Base-by-base conservation (phyloP, 2,797 vertebrate species). In the Fundulus diaphanus region DNA sequence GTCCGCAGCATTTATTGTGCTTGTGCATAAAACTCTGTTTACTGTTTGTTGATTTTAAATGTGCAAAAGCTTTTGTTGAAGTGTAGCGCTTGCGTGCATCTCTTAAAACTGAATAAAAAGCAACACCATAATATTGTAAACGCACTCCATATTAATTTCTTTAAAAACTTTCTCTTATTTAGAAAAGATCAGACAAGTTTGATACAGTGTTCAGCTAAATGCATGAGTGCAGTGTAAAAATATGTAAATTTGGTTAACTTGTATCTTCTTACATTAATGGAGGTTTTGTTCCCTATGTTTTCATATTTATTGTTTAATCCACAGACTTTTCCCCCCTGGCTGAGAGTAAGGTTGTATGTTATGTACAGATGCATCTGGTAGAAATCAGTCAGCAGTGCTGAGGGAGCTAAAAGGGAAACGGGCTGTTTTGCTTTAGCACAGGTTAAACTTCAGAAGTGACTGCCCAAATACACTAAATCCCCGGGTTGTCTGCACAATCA, bases 391-490 rank as follows among this genome's bases (percentile, higher is more conserved):
- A 85, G 89, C 85, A 81, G 82, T 82, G 79, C 84, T 77, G 82
- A 86, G 87, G 87, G 85, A 88, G 80, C 87, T 83, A 68, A 86
- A 88, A 91, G 87, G 88, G 85, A 92, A 92, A 93, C 87, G 85
- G 83, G 78, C 87, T 92, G 87, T 92, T 92, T 76, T 84, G 85
- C 83, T 88, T 89, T 83, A 80, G 81, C 83, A 68, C 79, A 82
- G 91, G 87, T 87, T 87, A 69, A 83, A 88, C 83, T 82, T 83
- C 90, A 85, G 85, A 83, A 91, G 91, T 90, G 82, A 84, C 78
- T 84, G 83, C 74, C 87, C 33, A 72, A 87, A 82, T 48, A 71
- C 81, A 83, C 88, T 84, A 75, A 90, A 88, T 89, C 88, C 86
- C 89, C 42, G 71, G 83, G 67, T 74, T 88, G 86, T 90, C 81